Conservation (phyloP, 37 sponge, comb jelly and placozoan genomes). For the Halichondria panicea region DNA sequence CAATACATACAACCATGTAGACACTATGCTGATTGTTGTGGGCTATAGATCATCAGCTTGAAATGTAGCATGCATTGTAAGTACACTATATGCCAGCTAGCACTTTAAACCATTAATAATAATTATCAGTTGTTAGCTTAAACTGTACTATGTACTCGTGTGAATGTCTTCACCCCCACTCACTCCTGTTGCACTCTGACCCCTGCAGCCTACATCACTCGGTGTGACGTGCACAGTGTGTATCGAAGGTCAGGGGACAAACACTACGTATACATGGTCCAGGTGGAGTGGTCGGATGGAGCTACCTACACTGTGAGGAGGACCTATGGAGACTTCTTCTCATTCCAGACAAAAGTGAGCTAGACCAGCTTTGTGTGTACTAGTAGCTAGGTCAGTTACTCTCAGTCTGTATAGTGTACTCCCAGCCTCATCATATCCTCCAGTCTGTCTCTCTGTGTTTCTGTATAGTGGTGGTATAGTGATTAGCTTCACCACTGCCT, state of each 20-base stretch:
- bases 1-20: too few species aligned
- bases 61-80: too few species aligned
- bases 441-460: not conserved
- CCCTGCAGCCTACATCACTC: conserved; percentile 34
- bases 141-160: not conserved
- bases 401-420: not conserved
- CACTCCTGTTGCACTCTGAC: not conserved
- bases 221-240: conserved; percentile 74
- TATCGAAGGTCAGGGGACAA: conserved; percentile 68
- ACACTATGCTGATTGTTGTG: too few species aligned
- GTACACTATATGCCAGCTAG: too few species aligned
- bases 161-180: not conserved
- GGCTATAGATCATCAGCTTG: too few species aligned
- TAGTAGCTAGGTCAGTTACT: not conserved
- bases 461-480: not conserved
- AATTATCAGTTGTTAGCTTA: not conserved
- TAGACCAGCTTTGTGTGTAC: not conserved
- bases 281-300: conserved; percentile 76
- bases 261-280: conserved; percentile 70
- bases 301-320: conserved; percentile 52
- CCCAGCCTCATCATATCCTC: not conserved
- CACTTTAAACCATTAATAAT: not conserved
- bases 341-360: conserved; percentile 77
- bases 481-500: not conserved
- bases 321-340: conserved; percentile 87